Evolutionary conservation across 2,888 invertebrate genomes (phyloP).

Genomic region (Pterostichus madidus): DNA sequence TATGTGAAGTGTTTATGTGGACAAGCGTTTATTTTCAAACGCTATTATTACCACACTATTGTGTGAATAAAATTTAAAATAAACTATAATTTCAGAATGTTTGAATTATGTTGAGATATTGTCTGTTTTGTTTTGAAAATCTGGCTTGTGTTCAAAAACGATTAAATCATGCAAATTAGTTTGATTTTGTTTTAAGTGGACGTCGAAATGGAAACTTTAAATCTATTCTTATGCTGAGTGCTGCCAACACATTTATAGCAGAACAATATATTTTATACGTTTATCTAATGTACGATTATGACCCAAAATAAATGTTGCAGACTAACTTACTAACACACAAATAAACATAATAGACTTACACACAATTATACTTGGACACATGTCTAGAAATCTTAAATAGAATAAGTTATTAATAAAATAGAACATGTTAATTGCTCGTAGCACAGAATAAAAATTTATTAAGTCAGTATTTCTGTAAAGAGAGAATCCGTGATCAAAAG

Average conservation of each 20-base stretch:
- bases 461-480: too few relatives aligned
- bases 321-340: background rate
- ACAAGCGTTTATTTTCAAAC: constrained; percentile 23
- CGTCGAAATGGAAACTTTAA: constrained; percentile 45
- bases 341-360: constrained; percentile 6
- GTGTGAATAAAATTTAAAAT: constrained; percentile 42
- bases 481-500: too few relatives aligned
- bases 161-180: constrained; percentile 54
- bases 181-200: constrained; percentile 53
- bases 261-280: constrained; percentile 43
- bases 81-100: constrained; percentile 42
- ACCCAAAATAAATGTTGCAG: constrained; percentile 18
- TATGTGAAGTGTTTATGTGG: constrained; percentile 39
- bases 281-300: constrained; percentile 11
- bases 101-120: constrained; percentile 47
- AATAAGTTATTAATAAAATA: too few relatives aligned
- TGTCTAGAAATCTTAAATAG: too few relatives aligned
- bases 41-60: constrained; percentile 45
- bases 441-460: too few relatives aligned
- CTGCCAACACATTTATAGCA: constrained; percentile 45
- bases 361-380: too few relatives aligned
- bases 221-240: constrained; percentile 31
- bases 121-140: constrained; percentile 31
- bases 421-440: too few relatives aligned
- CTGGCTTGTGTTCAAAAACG: constrained; percentile 49